Conservation (phyloP, 2,797 vertebrate species). For the Bufotes viridis region DNA sequence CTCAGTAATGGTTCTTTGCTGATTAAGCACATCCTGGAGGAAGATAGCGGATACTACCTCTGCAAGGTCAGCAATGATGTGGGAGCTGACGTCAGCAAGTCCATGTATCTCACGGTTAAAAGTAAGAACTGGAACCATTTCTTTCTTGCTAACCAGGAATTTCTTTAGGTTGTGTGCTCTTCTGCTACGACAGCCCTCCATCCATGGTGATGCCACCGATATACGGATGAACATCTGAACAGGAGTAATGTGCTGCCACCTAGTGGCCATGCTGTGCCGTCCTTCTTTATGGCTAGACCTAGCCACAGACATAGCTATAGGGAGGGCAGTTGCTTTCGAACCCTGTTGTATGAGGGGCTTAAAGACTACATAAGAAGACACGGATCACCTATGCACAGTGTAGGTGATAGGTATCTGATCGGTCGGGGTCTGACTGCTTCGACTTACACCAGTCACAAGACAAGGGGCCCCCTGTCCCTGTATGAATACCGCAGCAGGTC, state of each 20-base stretch:
- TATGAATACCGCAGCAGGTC: no score
- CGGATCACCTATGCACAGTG: background rate
- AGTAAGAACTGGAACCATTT: constrained; percentile 84
- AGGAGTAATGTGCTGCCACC: background rate
- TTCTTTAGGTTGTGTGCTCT: background rate
- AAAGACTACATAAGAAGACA: no score
- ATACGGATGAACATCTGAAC: no score
- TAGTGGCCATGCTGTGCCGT: background rate
- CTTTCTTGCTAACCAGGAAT: constrained; percentile 60
- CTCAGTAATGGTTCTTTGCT: constrained; percentile 93
- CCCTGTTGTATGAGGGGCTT: no score
- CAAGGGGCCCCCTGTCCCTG: no score
- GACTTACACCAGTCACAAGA: no score
- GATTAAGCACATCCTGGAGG: constrained; percentile 96
- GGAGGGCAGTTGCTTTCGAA: no score
- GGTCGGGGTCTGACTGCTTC: no score
- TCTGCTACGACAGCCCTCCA: background rate
- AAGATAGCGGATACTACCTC: constrained; percentile 98
- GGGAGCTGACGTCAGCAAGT: constrained; percentile 99
- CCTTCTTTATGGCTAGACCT: background rate
- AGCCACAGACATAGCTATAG: no score
- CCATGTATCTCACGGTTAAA: constrained; percentile 99
- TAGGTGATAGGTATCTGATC: no score
- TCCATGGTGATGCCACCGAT: background rate
- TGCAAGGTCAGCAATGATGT: constrained; percentile 99